Evolutionary conservation across 2,888 invertebrate species (phyloP).

Genomic region (Brassicogethes aeneus): DNA sequence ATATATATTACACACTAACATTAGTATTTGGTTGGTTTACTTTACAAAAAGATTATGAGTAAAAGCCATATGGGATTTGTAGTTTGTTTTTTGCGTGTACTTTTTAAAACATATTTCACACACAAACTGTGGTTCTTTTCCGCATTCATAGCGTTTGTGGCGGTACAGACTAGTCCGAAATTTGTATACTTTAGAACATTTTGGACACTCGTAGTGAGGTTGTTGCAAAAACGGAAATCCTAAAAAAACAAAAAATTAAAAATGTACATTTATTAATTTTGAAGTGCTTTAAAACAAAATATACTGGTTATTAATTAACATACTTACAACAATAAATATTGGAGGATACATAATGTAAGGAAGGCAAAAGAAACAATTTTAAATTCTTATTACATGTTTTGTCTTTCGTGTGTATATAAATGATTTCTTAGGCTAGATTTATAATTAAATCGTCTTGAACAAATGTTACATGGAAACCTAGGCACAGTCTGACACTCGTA

Average conservation of each 20-base stretch:
- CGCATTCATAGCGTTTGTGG: constrained; percentile 16
- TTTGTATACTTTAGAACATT: constrained; percentile 13
- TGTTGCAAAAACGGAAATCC: too few relatives aligned
- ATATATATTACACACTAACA: too few relatives aligned
- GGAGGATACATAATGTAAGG: too few relatives aligned
- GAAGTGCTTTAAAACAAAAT: too few relatives aligned
- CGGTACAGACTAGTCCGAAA: constrained; percentile 10
- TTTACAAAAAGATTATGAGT: not conserved
- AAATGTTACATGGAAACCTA: constrained; percentile 9
- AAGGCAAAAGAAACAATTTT: too few relatives aligned
- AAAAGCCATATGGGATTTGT: not conserved
- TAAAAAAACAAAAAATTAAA: too few relatives aligned
- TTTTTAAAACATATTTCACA: constrained; percentile 1
- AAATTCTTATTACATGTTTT: too few relatives aligned
- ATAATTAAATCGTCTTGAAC: not conserved
- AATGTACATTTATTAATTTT: too few relatives aligned
- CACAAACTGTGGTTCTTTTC: constrained; percentile 12
- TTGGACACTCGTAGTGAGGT: not conserved
- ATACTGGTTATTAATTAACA: too few relatives aligned
- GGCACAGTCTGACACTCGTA: constrained; percentile 14
- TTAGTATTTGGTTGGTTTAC: too few relatives aligned
- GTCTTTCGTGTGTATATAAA: not conserved
- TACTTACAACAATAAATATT: too few relatives aligned
- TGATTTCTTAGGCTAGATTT: not conserved
- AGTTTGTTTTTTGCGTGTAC: not conserved